Percentiles rank a stretch among this genome's conserved stretches.
phyloP scores from a whole-genome alignment of 35 echinoderm and acorn worm species.

The Diadema setosum region DNA sequence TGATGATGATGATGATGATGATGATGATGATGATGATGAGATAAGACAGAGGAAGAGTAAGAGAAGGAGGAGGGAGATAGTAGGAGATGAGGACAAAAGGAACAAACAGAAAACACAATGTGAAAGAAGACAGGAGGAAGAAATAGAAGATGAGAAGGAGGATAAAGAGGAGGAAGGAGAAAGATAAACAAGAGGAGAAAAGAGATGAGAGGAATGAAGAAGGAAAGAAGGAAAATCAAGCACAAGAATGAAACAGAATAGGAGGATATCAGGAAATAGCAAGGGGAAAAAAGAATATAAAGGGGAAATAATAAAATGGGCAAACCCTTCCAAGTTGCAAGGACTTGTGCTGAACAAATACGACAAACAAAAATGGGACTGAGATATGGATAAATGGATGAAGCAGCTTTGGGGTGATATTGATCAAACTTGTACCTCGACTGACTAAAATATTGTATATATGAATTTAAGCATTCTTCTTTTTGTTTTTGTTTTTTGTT shows the following conservation, averaged over 20 bases:
- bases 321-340: no score
- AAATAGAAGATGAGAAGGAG: neutral
- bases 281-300: neutral
- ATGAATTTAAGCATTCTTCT: no score
- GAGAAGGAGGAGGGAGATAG: neutral
- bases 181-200: neutral
- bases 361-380: no score
- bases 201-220: neutral
- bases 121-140: neutral
- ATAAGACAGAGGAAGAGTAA: neutral
- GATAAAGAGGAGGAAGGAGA: neutral
- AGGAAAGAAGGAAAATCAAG: neutral
- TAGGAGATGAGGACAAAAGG: neutral
- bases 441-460: no score
- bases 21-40: neutral
- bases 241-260: neutral
- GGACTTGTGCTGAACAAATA: no score
- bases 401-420: no score
- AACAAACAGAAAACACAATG: neutral
- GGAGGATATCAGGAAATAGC: neutral
- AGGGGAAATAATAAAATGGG: no score
- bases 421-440: no score
- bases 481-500: no score
- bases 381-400: no score
- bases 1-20: slow-evolving; percentile 27